These are phyloP conservation scores for Tragelaphus eurycerus DNA, from an alignment of 2,797 vertebrate genomes.

Conservation along the genomic window DNA sequence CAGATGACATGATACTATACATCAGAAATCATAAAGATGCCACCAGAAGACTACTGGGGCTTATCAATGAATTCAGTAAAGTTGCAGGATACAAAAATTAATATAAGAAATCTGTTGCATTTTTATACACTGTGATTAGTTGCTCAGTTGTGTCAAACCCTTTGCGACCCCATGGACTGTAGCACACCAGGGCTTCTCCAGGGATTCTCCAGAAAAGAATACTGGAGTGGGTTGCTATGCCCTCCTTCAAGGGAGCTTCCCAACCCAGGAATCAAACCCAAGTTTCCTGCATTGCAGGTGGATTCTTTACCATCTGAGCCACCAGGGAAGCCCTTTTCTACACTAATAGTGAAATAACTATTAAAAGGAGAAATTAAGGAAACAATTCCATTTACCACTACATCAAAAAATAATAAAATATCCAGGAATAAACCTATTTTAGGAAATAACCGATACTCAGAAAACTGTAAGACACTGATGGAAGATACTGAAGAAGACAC, in stretches of 20 bases:
- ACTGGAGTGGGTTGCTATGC: neutral
- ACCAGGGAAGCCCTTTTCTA: neutral
- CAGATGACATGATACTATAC: neutral
- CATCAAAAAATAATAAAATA: neutral
- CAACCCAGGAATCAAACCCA: neutral
- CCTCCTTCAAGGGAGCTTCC: neutral
- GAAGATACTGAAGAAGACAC: neutral
- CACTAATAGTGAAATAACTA: neutral
- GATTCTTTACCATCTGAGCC: neutral
- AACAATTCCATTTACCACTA: neutral
- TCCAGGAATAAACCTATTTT: neutral
- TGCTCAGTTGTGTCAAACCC: fast-evolving
- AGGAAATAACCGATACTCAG: neutral
- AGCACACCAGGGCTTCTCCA: neutral
- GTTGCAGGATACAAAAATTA: neutral
- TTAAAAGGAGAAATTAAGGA: neutral
- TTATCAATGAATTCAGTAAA: neutral
- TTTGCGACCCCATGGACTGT: neutral
- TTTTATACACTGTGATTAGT: neutral
- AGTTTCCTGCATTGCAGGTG: neutral
- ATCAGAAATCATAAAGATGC: neutral
- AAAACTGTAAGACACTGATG: neutral
- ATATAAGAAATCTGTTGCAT: neutral
- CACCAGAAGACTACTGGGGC: neutral
- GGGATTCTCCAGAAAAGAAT: neutral